Evolutionary conservation across 1,140 invertebrate species (phyloP).

Genomic region (Nebria ingens): DNA sequence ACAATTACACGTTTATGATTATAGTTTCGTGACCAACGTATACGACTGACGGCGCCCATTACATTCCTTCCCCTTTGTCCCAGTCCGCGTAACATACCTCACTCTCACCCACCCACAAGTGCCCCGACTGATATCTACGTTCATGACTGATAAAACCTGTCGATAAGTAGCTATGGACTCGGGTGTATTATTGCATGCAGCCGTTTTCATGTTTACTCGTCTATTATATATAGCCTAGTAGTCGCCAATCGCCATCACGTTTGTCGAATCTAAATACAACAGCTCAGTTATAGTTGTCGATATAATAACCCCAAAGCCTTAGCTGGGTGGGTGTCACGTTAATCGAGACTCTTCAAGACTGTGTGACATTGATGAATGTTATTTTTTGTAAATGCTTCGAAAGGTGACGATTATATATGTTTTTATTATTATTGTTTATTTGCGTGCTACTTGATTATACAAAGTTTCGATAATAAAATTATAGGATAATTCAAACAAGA

Average conservation of each 20-base stretch:
- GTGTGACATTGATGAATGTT: not conserved
- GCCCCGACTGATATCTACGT: not conserved
- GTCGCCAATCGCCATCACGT: not conserved
- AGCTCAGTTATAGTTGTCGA: too few species aligned
- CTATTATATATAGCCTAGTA: not conserved
- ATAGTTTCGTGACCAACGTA: not conserved
- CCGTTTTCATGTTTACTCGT: not conserved
- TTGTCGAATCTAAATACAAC: not conserved
- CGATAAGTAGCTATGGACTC: not conserved
- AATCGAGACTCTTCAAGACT: too few species aligned
- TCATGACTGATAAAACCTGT: not conserved
- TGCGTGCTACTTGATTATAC: not conserved
- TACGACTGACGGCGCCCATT: not conserved
- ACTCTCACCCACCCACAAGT: not conserved
- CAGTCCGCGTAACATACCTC: not conserved
- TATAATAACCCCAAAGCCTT: not conserved
- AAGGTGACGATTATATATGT: not conserved
- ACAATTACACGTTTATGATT: conserved; percentile 4
- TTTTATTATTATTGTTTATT: not conserved
- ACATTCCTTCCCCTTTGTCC: not conserved
- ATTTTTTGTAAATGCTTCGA: not conserved
- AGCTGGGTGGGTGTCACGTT: not conserved
- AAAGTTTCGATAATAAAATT: too few species aligned
- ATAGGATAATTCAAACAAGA: too few species aligned
- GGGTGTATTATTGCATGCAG: not conserved